Conservation (phyloP, 2,888 invertebrate genomes). For the Aelia acuminata region DNA sequence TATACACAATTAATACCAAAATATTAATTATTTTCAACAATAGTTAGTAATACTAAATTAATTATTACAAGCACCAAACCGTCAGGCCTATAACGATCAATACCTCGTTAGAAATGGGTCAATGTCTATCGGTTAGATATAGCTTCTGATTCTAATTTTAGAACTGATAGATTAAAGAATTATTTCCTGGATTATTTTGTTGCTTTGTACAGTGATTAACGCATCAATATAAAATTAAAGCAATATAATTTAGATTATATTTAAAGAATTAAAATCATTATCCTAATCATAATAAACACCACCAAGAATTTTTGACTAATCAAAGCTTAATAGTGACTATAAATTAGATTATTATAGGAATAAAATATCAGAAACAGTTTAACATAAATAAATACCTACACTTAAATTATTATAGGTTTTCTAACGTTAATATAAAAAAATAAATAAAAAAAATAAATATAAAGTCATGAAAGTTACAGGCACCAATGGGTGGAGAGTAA, state of each 20-base stretch:
- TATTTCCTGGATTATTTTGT: not conserved
- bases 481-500: too few species aligned
- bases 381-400: too few species aligned
- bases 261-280: too few species aligned
- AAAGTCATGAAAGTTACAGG: too few species aligned
- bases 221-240: not conserved
- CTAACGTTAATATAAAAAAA: too few species aligned
- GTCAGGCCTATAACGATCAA: not conserved
- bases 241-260: not conserved
- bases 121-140: not conserved
- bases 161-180: not conserved
- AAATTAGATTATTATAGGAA: too few species aligned
- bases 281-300: too few species aligned
- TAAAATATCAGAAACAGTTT: too few species aligned
- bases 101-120: not conserved
- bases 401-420: too few species aligned
- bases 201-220: not conserved
- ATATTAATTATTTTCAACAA: not conserved
- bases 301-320: too few species aligned
- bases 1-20: not conserved
- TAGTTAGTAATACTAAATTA: not conserved
- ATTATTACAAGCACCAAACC: not conserved
- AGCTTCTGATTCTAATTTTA: not conserved
- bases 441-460: too few species aligned
- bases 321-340: too few species aligned